Percentiles rank a stretch among this genome's conserved stretches.
These are phyloP conservation scores for Mustelus asterias DNA, from an alignment of 2,113 vertebrate genomes.

Conservation along the genomic window DNA sequence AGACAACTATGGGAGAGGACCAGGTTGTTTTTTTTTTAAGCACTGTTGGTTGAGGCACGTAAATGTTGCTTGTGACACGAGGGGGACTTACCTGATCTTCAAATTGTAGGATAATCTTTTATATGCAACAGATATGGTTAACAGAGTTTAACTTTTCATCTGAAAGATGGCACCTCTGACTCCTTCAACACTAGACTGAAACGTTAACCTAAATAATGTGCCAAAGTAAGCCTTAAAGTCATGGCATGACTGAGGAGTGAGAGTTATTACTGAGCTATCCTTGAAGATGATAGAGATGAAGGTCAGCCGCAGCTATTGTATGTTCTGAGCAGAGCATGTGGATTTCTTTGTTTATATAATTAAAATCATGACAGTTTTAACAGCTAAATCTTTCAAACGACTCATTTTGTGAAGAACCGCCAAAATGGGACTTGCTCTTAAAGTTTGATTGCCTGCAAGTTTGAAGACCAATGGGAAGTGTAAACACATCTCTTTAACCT, in stretches of 20 bases:
- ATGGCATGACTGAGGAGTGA: too few relatives aligned
- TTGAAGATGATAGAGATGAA: background rate
- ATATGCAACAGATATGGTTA: background rate
- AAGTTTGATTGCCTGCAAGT: background rate
- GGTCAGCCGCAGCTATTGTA: background rate
- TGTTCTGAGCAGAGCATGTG: background rate
- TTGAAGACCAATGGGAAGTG: background rate
- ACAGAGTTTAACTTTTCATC: background rate
- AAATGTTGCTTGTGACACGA: background rate
- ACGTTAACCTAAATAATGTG: background rate
- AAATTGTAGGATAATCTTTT: background rate
- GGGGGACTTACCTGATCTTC: background rate
- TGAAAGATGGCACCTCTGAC: background rate
- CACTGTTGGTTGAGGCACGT: background rate
- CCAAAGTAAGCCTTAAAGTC: too few relatives aligned
- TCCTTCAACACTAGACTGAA: background rate
- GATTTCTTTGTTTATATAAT: background rate
- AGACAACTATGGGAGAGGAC: background rate
- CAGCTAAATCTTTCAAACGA: background rate
- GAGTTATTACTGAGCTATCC: too few relatives aligned
- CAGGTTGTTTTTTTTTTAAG: background rate
- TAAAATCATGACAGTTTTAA: background rate
- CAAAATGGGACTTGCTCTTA: background rate
- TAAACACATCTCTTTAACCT: too few relatives aligned
- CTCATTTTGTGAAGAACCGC: background rate